phyloP scores from a whole-genome alignment of 2,113 vertebrate genomes.

The Catharus minimus region DNA sequence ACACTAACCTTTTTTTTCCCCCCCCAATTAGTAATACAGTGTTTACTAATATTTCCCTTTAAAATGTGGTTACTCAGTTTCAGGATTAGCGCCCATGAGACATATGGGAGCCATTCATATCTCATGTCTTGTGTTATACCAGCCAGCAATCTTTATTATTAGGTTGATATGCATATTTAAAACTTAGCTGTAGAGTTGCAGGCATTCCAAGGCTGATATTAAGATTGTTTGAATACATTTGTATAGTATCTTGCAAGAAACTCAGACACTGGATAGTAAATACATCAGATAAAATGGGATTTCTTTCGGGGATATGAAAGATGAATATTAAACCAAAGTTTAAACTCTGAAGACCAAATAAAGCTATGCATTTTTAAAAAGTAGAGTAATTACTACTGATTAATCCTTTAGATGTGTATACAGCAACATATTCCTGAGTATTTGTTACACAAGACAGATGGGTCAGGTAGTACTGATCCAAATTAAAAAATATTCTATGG shows the following conservation, averaged over 20 bases:
- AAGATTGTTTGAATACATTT: not conserved
- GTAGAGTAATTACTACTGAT: not conserved
- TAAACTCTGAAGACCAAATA: not conserved
- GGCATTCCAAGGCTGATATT: not conserved
- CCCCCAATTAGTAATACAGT: not conserved
- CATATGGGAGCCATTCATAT: not conserved
- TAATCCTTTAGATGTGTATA: not conserved
- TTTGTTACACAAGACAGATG: not conserved
- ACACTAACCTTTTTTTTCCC: not conserved
- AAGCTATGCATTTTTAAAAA: not conserved
- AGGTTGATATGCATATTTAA: not conserved
- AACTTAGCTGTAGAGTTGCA: not conserved
- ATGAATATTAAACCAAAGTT: not conserved
- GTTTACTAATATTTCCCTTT: not conserved
- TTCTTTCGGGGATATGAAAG: accelerated
- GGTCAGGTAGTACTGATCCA: not conserved
- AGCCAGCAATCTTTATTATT: not conserved
- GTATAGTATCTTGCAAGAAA: not conserved
- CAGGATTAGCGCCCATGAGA: not conserved
- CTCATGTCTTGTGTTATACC: not conserved
- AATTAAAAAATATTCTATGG: not conserved
- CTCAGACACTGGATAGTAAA: not conserved
- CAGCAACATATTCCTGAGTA: not conserved
- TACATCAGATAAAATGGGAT: not conserved
- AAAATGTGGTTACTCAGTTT: not conserved